Base-by-base conservation (phyloP, 1,140 invertebrate species). In the Dysdera silvatica region DNA sequence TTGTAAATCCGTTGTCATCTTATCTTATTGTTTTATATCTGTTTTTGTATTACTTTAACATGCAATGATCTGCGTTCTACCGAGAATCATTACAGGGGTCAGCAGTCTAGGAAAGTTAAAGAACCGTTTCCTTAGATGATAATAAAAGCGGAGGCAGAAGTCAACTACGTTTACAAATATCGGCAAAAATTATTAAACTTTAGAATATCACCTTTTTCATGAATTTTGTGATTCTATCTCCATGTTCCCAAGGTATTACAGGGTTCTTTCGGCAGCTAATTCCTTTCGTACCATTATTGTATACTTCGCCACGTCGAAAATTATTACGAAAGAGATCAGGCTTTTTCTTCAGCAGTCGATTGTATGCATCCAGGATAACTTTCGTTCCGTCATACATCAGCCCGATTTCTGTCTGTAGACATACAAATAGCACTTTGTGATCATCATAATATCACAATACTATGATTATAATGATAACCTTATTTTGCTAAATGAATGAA, bases 311-410 rank as follows among this genome's bases (percentile, higher is more conserved):
- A 47, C 75, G 63, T 43, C 84, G 80, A 32, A 84, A 78, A 69
- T 83, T 84, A 69, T 79, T 82, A 26, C 86, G 80, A 66, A 87
- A 83, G 53, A 84, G 78, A 72, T 91, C 87, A 4, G 84, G 84
- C 72, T 89, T 90, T 75, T 90, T 91, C 55, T 84, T 79, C 40
- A 89, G 77, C 35, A 92, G 82, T 71, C 89, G 86, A 73, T 87
- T 87, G 69, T 95, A 86, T 16, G 89, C 89, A 75, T 94, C 89
- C 40, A 92, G 86, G 29, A 95, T 80, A 0, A 95, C 87, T 71
- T 88, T 86, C 2, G 94, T 90, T 2, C 89, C 87, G 74, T 96
- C 93, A 74, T 91, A 93, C 85, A 94, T 91, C 53, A 95, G 77
- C 1, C 91, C 93, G 0, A 89, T 89, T 78, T 70, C 68, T 20